Base-by-base conservation (phyloP, 1,140 invertebrate species). In the Pseudomyrmex sp. region DNA sequence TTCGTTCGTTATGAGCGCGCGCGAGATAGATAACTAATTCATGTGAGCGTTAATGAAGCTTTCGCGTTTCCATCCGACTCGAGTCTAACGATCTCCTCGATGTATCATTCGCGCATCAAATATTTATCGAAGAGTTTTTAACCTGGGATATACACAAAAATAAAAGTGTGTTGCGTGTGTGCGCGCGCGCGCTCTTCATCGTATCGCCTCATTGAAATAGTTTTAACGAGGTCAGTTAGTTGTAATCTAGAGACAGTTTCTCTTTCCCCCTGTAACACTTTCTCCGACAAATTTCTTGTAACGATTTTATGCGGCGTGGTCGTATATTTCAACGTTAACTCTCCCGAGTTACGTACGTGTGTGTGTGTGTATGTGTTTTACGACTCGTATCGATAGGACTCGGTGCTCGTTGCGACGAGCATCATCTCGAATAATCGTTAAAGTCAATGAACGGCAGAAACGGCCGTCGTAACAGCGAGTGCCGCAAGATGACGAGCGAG, bases 211-310 rank as follows among this genome's bases (percentile, higher is more conserved):
- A 10, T 68, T 26, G n/a, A 77, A 77, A 68, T 76, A 68, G 26
- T 77, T 54, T 68, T 68, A 44, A 68, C 26, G 54, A 44, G 66
- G 54, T 70, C 66, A 80, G 52, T 72, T 26, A 26, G 26, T 79
- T n/a, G 23, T 69, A 35, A 15, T 62, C 75, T 69, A 58, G 65
- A 70, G 65, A 61, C 35, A 54, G 20, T 35, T 70, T 79, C 54
- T 79, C 63, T 80, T n/a, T 35, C 10, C 50, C 20, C 23, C 58
- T 35, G 35, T 35, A 35, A 20, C 52, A 70, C 76, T 70, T 79
- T 80, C 76, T 80, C 76, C 46, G 44, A n/a, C 15, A 12, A 72
- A 61, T 61, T 80, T 79, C 54, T 79, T 48, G 12, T 9, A 8
- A 58, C 48, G 26, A 18, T 48, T 8, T 72, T 13, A 35, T 35